Conservation (phyloP, 2,113 vertebrate species). For the Tangachromis dhanisi region DNA sequence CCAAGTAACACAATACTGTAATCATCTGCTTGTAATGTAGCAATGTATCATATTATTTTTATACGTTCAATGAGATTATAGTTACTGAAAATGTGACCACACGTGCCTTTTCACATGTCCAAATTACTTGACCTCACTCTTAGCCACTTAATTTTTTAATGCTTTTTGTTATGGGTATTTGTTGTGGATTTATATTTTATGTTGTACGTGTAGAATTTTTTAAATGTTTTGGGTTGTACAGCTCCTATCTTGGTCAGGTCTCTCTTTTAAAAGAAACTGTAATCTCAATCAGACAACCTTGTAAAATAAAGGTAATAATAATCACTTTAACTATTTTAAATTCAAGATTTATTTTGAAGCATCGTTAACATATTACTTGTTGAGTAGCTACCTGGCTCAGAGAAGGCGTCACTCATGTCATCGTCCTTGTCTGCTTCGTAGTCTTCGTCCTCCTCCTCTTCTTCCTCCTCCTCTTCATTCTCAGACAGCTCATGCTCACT, state of each 20-base stretch:
- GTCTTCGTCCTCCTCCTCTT: conserved; percentile 81
- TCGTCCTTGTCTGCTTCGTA: conserved; percentile 93
- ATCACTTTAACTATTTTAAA: not conserved
- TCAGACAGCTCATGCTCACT: conserved; percentile 96
- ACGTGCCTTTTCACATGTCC: not conserved
- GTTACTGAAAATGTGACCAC: not conserved
- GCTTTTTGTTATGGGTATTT: not conserved
- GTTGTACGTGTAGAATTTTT: not conserved
- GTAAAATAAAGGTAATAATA: not conserved
- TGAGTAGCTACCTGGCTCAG: conserved; percentile 84
- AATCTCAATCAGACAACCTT: not conserved
- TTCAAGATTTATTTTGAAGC: not conserved
- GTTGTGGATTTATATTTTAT: not conserved
- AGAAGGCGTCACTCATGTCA: conserved; percentile 96
- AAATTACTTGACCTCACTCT: not conserved
- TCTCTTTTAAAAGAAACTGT: not conserved
- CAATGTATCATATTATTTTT: not conserved
- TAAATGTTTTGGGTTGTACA: not conserved
- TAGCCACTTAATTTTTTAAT: not conserved
- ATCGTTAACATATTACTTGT: not conserved
- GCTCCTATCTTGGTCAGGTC: not conserved
- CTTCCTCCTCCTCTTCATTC: conserved; percentile 80
- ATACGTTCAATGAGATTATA: not conserved
- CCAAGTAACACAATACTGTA: not conserved
- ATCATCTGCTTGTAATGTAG: not conserved